phyloP scores from a whole-genome alignment of 2,888 invertebrate genomes.

The Ennomos fuscantarius region DNA sequence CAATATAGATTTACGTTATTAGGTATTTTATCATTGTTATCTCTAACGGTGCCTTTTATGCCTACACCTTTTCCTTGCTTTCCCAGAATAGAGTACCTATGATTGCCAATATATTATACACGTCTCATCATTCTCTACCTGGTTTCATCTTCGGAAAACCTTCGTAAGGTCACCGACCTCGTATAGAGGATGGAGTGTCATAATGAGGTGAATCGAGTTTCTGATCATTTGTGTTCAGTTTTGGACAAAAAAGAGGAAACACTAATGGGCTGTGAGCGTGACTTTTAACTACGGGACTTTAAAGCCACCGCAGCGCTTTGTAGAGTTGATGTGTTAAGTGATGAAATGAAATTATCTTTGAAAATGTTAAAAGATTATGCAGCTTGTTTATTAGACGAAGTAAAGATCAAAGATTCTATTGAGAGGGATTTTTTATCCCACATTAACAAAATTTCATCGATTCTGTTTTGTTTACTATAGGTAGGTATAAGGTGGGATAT shows the following conservation, averaged over 20 bases:
- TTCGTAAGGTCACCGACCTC: slow-evolving; percentile 25
- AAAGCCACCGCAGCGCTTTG: slow-evolving; percentile 20
- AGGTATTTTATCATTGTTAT: neutral
- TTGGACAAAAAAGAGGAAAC: slow-evolving; percentile 39
- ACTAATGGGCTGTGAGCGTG: slow-evolving; percentile 50
- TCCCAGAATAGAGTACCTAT: no score
- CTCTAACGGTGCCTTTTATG: slow-evolving; percentile 2
- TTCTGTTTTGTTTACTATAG: no score
- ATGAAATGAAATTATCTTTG: slow-evolving; percentile 16
- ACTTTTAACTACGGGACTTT: slow-evolving; percentile 30
- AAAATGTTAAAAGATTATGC: slow-evolving; percentile 14
- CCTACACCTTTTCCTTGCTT: neutral
- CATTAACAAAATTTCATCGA: no score
- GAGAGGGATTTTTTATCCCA: no score
- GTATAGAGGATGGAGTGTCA: slow-evolving; percentile 26
- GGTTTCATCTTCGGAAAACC: slow-evolving; percentile 9
- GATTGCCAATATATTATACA: neutral
- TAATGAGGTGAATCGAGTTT: slow-evolving; percentile 30
- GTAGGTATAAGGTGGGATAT: no score
- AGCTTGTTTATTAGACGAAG: slow-evolving; percentile 10
- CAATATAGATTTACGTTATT: neutral
- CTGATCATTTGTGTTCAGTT: slow-evolving; percentile 28
- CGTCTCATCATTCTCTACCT: neutral
- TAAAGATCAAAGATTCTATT: no score
- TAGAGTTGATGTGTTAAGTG: slow-evolving; percentile 32